Evolutionary conservation across 2,113 vertebrate genomes (phyloP).

Genomic region (Ranitomeya imitator): DNA sequence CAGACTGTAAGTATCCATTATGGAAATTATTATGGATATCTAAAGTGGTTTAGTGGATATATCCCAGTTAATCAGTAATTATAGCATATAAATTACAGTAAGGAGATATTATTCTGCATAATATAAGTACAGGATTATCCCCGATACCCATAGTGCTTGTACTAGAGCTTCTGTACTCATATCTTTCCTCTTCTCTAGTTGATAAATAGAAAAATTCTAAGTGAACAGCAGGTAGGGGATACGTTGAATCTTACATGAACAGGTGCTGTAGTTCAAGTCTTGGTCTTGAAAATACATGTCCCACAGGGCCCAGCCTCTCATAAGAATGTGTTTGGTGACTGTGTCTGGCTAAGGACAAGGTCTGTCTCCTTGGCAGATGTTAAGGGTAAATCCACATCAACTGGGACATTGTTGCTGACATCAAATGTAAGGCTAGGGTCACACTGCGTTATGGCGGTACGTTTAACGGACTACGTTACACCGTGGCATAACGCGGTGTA

Average conservation of each 20-base stretch:
- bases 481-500: too few species aligned
- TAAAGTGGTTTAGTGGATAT: not conserved
- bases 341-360: not conserved
- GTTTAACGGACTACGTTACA: too few species aligned
- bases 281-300: constrained; percentile 7
- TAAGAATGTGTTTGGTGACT: not conserved
- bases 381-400: not conserved
- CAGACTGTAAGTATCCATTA: not conserved
- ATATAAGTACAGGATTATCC: not conserved
- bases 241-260: not conserved
- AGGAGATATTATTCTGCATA: not conserved
- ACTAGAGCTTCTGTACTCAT: not conserved
- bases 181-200: not conserved
- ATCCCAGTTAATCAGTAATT: not conserved
- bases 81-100: not conserved
- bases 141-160: not conserved
- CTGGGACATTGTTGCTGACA: constrained; percentile 4
- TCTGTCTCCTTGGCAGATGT: constrained; percentile 1
- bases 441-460: too few species aligned
- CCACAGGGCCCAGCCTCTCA: not conserved
- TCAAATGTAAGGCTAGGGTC: too few species aligned
- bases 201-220: not conserved
- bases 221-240: constrained; percentile 12
- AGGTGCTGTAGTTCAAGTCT: not conserved
- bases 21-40: not conserved